phyloP scores from a whole-genome alignment of 1,140 invertebrate genomes.

The Drosophila ogumai region DNA sequence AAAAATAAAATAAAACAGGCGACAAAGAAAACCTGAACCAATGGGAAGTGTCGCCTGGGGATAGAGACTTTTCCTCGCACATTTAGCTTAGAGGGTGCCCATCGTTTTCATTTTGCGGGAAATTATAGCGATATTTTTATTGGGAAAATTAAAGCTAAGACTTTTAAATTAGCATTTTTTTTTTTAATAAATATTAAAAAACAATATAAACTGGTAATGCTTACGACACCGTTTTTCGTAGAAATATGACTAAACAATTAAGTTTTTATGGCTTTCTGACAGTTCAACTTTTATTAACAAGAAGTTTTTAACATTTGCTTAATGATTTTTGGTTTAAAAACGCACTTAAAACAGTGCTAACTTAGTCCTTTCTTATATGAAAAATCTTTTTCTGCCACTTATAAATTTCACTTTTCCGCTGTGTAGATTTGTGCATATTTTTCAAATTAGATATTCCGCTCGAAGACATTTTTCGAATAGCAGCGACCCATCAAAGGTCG shows the following conservation, averaged over 20 bases:
- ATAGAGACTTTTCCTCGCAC: constrained; percentile 46
- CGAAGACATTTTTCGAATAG: constrained; percentile 25
- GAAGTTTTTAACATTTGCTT: background rate
- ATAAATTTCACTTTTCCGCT: background rate
- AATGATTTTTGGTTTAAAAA: background rate
- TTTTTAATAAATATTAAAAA: background rate
- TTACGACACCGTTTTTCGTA: background rate
- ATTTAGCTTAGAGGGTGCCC: constrained; percentile 42
- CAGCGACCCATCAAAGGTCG: constrained; percentile 12
- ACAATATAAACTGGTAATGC: background rate
- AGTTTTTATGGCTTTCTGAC: background rate
- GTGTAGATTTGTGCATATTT: constrained; percentile 26
- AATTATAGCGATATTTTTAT: background rate
- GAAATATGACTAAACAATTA: background rate
- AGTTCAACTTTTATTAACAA: constrained; percentile 4
- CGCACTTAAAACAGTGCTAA: background rate
- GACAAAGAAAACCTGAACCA: constrained; percentile 24
- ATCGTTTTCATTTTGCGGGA: background rate
- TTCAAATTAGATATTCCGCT: constrained; percentile 10
- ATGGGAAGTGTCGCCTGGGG: constrained; percentile 53
- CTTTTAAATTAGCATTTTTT: background rate
- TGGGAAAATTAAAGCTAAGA: background rate
- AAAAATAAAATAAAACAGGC: constrained; percentile 11
- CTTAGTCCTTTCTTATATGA: background rate
- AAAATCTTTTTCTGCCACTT: background rate